Percentiles rank a stretch among this genome's conserved stretches.
phyloP scores from a whole-genome alignment of 1,140 invertebrate genomes.

The Pseudobourletiella spinata region DNA sequence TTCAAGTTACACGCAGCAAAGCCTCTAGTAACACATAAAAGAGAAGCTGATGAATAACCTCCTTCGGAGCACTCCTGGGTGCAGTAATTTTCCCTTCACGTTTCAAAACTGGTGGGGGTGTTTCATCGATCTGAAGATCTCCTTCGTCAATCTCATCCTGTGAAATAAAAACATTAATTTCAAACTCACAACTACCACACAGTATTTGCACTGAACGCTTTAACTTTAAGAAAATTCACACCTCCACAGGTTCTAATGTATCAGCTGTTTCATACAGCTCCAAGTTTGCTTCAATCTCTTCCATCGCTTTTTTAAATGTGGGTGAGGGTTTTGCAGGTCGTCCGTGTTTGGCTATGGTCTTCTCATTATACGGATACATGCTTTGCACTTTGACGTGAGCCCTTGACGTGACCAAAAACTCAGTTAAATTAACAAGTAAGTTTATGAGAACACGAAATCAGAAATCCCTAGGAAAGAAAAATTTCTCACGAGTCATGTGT shows the following conservation, averaged over 20 bases:
- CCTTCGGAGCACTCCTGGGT: neutral
- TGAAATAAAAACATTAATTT: no score
- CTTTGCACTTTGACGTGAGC: neutral
- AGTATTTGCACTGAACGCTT: no score
- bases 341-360: slow-evolving; percentile 1
- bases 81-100: neutral
- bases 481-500: slow-evolving; percentile 5
- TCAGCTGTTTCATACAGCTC: neutral
- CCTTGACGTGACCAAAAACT: neutral
- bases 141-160: neutral
- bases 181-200: no score
- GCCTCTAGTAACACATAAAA: no score
- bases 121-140: slow-evolving; percentile 1
- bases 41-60: no score
- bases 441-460: no score
- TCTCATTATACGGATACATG: neutral
- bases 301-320: slow-evolving; percentile 1
- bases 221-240: no score
- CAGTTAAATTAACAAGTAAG: neutral
- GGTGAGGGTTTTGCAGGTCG: neutral
- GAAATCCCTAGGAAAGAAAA: neutral
- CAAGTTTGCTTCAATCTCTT: neutral
- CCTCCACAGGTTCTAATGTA: neutral
- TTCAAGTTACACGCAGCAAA: no score
- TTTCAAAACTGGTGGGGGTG: slow-evolving; percentile 1